Percentiles rank a stretch among this genome's conserved stretches.
Evolutionary conservation across 2,113 vertebrate genomes (phyloP).

Genomic region (Thymallus thymallus): DNA sequence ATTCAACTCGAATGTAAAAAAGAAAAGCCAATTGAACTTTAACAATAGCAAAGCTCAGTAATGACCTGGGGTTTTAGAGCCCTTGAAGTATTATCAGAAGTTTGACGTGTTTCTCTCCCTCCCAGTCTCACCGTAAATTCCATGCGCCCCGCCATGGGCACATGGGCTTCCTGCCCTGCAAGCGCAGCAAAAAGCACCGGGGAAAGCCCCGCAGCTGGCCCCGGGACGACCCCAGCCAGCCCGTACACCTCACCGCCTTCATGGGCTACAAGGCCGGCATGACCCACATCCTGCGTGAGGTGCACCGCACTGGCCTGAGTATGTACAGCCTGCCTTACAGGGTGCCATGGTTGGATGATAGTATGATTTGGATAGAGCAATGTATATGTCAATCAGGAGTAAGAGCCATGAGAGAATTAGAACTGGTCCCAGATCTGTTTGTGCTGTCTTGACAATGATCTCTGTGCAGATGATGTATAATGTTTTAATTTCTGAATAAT

Average conservation of each 20-base stretch:
- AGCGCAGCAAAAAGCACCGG: constrained; percentile 85
- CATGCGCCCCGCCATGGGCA: constrained; percentile 93
- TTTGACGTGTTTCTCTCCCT: not conserved
- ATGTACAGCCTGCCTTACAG: constrained; percentile 54
- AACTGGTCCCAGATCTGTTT: too few relatives aligned
- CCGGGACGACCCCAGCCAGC: constrained; percentile 87
- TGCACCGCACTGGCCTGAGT: constrained; percentile 91
- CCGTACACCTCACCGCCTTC: constrained; percentile 91
- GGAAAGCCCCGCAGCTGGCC: constrained; percentile 95
- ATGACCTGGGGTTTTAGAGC: too few relatives aligned
- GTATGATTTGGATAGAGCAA: too few relatives aligned
- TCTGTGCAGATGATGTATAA: too few relatives aligned
- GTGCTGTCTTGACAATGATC: too few relatives aligned
- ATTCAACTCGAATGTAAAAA: too few relatives aligned
- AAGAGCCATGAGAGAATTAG: too few relatives aligned
- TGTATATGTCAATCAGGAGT: too few relatives aligned
- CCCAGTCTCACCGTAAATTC: constrained; percentile 95
- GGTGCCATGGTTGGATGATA: not conserved
- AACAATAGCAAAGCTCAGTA: too few relatives aligned
- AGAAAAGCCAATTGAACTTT: too few relatives aligned
- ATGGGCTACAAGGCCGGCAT: constrained; percentile 97
- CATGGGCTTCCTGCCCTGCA: constrained; percentile 91
- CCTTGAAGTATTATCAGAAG: too few relatives aligned
- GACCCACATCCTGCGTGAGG: constrained; percentile 93
- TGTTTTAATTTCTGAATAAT: too few relatives aligned